These are phyloP conservation scores for Petaurus breviceps DNA, from an alignment of 2,113 vertebrate species.

Conservation along the genomic window DNA sequence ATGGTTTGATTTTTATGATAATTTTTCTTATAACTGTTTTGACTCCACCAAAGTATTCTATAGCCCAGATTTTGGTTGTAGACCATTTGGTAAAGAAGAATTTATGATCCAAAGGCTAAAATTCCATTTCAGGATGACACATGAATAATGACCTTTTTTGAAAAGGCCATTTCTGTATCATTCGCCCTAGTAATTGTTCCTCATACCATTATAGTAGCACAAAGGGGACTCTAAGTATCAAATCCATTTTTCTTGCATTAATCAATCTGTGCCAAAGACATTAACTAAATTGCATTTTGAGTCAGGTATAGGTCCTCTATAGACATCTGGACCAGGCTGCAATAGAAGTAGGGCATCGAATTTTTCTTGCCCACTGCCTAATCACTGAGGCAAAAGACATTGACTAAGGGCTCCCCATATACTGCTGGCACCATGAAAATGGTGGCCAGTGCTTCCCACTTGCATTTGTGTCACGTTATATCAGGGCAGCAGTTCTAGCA, in stretches of 20 bases:
- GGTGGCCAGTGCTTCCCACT: too few species aligned
- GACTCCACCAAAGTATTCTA: constrained; percentile 96
- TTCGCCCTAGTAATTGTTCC: constrained; percentile 91
- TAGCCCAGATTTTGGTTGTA: constrained; percentile 94
- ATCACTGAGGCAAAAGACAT: too few species aligned
- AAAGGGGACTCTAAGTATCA: constrained; percentile 95
- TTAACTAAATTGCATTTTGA: constrained; percentile 89
- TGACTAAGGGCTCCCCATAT: too few species aligned
- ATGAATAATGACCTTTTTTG: constrained; percentile 88
- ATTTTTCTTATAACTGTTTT: constrained; percentile 92
- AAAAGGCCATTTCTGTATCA: constrained; percentile 85
- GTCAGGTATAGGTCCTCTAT: constrained; percentile 84
- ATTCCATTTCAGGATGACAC: constrained; percentile 95
- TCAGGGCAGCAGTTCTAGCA: too few species aligned
- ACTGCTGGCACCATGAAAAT: too few species aligned
- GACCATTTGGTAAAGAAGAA: constrained; percentile 97
- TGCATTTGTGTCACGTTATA: too few species aligned
- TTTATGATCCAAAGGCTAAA: constrained; percentile 91
- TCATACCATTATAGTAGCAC: constrained; percentile 92
- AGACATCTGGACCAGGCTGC: too few species aligned
- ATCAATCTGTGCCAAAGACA: constrained; percentile 94
- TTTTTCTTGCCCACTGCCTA: too few species aligned
- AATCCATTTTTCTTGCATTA: constrained; percentile 90
- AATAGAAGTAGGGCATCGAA: too few species aligned
- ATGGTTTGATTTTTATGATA: constrained; percentile 89